A percentile compares a stretch with the other conserved stretches of the same genome.
phyloP scores from a whole-genome alignment of 2,888 invertebrate species.

The Drosophila melanosoma region DNA sequence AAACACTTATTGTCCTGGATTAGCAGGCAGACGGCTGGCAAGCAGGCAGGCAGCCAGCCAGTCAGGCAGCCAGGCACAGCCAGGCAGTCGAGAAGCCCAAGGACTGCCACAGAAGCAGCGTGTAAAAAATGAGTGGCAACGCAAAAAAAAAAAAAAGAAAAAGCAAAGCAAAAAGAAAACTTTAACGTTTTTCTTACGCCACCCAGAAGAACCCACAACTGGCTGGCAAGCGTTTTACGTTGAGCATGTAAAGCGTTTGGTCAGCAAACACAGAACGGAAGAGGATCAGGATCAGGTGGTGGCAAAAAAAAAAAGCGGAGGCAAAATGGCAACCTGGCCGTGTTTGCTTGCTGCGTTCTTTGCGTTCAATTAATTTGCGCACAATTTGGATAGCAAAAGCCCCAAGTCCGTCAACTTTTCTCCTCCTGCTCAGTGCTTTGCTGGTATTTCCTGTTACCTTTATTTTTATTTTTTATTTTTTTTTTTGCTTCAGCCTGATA shows the following conservation, averaged over 20 bases:
- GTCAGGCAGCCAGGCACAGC: constrained; percentile 31
- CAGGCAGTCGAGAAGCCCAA: constrained; percentile 50
- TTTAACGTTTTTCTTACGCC: constrained; percentile 45
- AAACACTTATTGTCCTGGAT: constrained; percentile 80
- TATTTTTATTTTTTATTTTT: constrained; percentile 4
- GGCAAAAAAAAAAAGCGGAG: neutral
- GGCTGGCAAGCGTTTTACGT: constrained; percentile 73
- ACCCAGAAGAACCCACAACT: constrained; percentile 21
- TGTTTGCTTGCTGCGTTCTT: constrained; percentile 78
- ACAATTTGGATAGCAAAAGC: constrained; percentile 71
- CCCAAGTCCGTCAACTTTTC: constrained; percentile 64
- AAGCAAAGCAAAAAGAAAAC: constrained; percentile 29
- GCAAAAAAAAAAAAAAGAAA: constrained; percentile 42
- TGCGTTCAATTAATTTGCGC: constrained; percentile 81
- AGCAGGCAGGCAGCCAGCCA: constrained; percentile 37
- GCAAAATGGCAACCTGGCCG: constrained; percentile 5
- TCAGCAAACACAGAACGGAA: constrained; percentile 41
- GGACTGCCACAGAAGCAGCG: constrained; percentile 56
- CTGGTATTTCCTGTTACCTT: constrained; percentile 25
- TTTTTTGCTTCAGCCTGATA: constrained; percentile 28
- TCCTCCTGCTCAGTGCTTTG: constrained; percentile 1
- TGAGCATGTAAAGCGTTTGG: constrained; percentile 74
- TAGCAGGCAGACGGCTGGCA: constrained; percentile 59
- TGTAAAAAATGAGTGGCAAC: constrained; percentile 72
- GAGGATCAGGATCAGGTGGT: constrained; percentile 9